Evolutionary conservation across 2,888 invertebrate species (phyloP), one percentile per base, ranked within the genome.

Genomic region (Pimpla rufipes): DNA sequence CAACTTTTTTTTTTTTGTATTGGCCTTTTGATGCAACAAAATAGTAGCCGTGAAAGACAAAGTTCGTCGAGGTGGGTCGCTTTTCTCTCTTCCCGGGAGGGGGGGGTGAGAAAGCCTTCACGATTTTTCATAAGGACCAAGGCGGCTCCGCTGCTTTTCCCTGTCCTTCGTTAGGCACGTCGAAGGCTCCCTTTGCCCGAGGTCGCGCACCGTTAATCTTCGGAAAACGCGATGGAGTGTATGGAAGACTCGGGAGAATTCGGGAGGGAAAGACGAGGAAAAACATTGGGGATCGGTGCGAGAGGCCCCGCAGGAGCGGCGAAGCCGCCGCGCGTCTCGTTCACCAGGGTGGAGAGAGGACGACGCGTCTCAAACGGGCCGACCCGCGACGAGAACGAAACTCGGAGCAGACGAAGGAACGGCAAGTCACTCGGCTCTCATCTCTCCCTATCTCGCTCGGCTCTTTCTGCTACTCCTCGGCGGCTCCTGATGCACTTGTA

Each of bases 161-260:
- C 57, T n/a, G 13, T 55, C 16, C 21, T 66, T 64, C 50, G 40
- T 66, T 50, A 71, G 75, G 75, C 62, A 21, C 73, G 52, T 73
- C 45, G 62, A 62, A 47, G 77, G n/a, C n/a, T 45, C 68, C 67
- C 62, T 83, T 73, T 77, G 21, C 59, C 59, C 79, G 76, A 76
- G 67, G 75, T 55, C 76, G 67, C 76, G 67, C 66, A 76, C 83
- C 83, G 79, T 79, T 79, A 79, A 79, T 83, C 83, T 83, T 83
- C 67, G 76, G n/a, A 79, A 79, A 83, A 79, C 79, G 21, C 50
- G 64, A 45, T 35, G 40, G 59, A 29, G 29, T 29, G 5, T 62
- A 62, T 50, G 62, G 13, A 37, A n/a, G n/a, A n/a, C n/a, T n/a
- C n/a, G n/a, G 40, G 64, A 42, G 78, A 67, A 29, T 62, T 16